A percentile compares a stretch with the other conserved stretches of the same genome.
phyloP scores from a whole-genome alignment of 2,888 invertebrate species.

The Aproaerema taeniolella region DNA sequence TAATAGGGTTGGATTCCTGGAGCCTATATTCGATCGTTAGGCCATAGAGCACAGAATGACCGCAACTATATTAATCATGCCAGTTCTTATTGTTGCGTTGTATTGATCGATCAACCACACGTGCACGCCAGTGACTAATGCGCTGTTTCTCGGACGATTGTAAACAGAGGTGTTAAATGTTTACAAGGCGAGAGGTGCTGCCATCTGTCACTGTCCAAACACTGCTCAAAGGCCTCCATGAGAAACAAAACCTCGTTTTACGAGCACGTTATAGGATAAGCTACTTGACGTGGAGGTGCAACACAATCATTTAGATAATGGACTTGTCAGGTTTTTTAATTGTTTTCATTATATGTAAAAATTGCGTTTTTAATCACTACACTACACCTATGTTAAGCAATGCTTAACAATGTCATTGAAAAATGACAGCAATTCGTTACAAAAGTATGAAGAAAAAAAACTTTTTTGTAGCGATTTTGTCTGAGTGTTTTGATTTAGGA shows the following conservation, averaged over 20 bases:
- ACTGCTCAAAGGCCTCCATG: conserved; percentile 23
- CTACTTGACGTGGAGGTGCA: conserved; percentile 4
- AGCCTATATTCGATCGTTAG: conserved; percentile 24
- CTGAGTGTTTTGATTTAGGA: no score
- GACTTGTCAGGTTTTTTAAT: conserved; percentile 1
- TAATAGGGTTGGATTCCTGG: conserved; percentile 57
- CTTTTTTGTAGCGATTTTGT: no score
- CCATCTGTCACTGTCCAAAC: conserved; percentile 54
- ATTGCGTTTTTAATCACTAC: no score
- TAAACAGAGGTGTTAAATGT: conserved; percentile 54
- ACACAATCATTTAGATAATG: conserved; percentile 3
- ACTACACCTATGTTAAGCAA: no score
- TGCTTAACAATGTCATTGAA: no score
- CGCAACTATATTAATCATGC: conserved; percentile 51
- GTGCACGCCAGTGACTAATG: conserved; percentile 23
- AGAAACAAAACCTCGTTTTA: conserved; percentile 30
- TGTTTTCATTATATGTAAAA: no score
- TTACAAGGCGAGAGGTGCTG: conserved; percentile 46
- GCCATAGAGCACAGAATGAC: conserved; percentile 36
- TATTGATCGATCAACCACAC: conserved; percentile 20
- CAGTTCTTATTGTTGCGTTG: conserved; percentile 36
- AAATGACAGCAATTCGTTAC: no score
- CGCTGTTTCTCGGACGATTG: conserved; percentile 22
- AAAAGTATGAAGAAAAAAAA: no score
- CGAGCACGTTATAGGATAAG: not conserved